phyloP scores from a whole-genome alignment of 2,113 vertebrate genomes.

The Megatriorchis doriae region DNA sequence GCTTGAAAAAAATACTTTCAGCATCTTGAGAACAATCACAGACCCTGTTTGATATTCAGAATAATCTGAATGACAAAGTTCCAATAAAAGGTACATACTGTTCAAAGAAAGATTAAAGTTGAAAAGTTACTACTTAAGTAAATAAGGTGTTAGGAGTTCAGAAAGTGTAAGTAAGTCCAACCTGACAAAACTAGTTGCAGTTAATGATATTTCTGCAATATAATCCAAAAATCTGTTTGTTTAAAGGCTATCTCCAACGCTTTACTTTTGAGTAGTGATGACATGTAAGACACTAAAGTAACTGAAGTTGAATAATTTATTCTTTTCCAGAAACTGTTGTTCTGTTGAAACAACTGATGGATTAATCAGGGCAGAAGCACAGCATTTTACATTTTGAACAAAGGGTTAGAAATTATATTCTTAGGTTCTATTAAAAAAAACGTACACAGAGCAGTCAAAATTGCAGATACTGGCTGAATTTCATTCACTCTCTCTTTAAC shows the following conservation, averaged over 20 bases:
- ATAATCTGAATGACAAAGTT: background rate
- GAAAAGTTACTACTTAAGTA: background rate
- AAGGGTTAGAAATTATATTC: background rate
- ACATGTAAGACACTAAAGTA: background rate
- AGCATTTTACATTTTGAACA: background rate
- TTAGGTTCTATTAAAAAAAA: background rate
- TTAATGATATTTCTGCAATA: background rate
- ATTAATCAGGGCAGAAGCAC: background rate
- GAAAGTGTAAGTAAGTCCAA: background rate
- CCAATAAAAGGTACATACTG: background rate
- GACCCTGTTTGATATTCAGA: background rate
- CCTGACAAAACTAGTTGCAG: background rate
- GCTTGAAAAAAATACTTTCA: background rate
- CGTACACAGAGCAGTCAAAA: background rate
- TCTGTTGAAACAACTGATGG: background rate
- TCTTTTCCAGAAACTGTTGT: background rate
- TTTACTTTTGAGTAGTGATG: background rate
- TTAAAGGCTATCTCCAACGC: background rate
- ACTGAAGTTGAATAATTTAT: background rate
- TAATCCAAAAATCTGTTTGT: background rate
- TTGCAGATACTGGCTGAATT: background rate
- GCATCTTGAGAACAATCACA: background rate
- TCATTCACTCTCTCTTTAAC: background rate
- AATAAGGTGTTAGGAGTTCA: background rate
- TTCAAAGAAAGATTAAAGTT: background rate